Evolutionary conservation across 2,797 vertebrate species (phyloP).

Genomic region (Silurus lanzhouensis): DNA sequence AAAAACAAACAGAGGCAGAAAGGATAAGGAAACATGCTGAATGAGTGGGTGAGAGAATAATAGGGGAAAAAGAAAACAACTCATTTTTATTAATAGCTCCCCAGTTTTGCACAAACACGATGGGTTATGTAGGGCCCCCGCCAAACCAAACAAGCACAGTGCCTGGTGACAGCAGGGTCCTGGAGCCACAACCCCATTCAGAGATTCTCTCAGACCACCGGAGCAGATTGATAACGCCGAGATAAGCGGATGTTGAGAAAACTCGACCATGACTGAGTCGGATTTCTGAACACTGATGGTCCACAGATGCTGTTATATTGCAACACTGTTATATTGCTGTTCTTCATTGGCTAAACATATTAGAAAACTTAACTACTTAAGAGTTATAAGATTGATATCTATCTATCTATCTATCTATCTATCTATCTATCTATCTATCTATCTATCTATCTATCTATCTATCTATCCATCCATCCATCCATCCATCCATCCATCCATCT

Average conservation of each 20-base stretch:
- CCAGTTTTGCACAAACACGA: conserved; percentile 60
- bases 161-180: conserved; percentile 43
- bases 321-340: conserved; percentile 4
- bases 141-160: conserved; percentile 52
- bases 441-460: too few relatives aligned
- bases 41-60: conserved; percentile 21
- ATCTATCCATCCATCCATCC: too few relatives aligned
- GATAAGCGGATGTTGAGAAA: conserved; percentile 71
- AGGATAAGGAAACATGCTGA: not conserved
- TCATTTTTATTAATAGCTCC: conserved; percentile 67
- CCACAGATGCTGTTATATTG: conserved; percentile 60
- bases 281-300: conserved; percentile 72
- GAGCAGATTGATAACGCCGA: conserved; percentile 71
- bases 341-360: not conserved
- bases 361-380: not conserved
- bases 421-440: too few relatives aligned
- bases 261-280: conserved; percentile 70
- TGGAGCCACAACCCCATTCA: conserved; percentile 57
- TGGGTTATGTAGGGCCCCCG: conserved; percentile 50
- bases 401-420: too few relatives aligned
- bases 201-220: conserved; percentile 64
- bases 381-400: not conserved
- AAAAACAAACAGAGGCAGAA: conserved; percentile 33
- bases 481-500: too few relatives aligned
- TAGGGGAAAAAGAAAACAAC: conserved; percentile 47